These are phyloP conservation scores for Oscheius sp. DNA, from an alignment of 1,140 invertebrate genomes.

Conservation along the genomic window DNA sequence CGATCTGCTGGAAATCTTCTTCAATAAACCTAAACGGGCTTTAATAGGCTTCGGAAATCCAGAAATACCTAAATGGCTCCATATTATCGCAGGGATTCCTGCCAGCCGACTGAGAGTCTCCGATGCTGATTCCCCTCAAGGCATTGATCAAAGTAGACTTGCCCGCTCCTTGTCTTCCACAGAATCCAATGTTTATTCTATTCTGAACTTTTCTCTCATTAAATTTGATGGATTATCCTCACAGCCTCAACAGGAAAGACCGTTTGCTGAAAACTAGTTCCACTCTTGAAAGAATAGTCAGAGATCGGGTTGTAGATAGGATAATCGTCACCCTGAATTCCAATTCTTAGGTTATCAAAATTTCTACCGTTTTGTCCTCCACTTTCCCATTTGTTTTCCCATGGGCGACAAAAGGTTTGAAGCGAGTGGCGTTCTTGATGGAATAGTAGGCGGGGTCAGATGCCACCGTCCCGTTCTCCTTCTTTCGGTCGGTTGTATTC, in stretches of 20 bases:
- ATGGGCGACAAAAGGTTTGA: background rate
- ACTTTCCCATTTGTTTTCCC: background rate
- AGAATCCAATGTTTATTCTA: slow-evolving; percentile 25
- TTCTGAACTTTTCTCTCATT: slow-evolving; percentile 7
- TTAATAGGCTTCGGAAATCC: background rate
- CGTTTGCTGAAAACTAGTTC: slow-evolving; percentile 23
- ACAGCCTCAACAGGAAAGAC: slow-evolving; percentile 25
- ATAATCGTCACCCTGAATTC: slow-evolving; percentile 21
- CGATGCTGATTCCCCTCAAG: slow-evolving; percentile 23
- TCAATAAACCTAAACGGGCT: slow-evolving; percentile 31
- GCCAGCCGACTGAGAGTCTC: slow-evolving; percentile 29
- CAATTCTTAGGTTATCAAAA: background rate
- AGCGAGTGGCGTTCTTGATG: background rate
- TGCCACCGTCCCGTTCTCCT: background rate
- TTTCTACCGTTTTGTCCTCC: background rate
- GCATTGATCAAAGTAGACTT: slow-evolving; percentile 35
- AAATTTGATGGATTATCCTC: background rate
- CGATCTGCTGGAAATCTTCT: slow-evolving; percentile 22
- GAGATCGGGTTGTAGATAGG: slow-evolving; percentile 29
- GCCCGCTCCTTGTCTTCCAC: slow-evolving; percentile 20
- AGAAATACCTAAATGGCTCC: slow-evolving; percentile 29
- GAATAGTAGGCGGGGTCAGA: background rate
- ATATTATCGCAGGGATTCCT: slow-evolving; percentile 23
- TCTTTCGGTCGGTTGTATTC: slow-evolving; percentile 28
- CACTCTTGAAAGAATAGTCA: slow-evolving; percentile 28